Conservation (phyloP, 2,888 invertebrate species). For the Cryptocephalus primarius region DNA sequence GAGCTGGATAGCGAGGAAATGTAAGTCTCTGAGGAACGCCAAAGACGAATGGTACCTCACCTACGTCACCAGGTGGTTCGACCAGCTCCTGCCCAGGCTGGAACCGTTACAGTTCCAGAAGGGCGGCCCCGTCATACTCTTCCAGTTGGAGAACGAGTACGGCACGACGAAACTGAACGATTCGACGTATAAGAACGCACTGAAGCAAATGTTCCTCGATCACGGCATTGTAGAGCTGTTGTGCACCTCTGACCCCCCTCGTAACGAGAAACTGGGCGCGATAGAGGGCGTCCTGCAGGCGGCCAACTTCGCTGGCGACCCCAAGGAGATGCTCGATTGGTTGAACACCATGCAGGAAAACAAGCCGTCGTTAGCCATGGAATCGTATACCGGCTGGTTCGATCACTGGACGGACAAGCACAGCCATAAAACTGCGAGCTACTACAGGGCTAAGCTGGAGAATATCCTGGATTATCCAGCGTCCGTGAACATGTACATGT, state of each 20-base stretch:
- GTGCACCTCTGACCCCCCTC: slow-evolving; percentile 41
- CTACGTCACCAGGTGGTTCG: slow-evolving; percentile 24
- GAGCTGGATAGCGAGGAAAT: slow-evolving; percentile 29
- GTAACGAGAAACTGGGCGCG: slow-evolving; percentile 15
- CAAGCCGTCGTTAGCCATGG: slow-evolving; percentile 46
- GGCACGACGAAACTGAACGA: slow-evolving; percentile 49
- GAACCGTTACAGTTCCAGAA: slow-evolving; percentile 48
- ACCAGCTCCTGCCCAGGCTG: slow-evolving; percentile 39
- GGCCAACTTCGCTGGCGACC: slow-evolving; percentile 40
- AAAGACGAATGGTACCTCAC: slow-evolving; percentile 2
- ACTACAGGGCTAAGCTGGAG: slow-evolving; percentile 21
- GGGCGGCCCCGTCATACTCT: slow-evolving; percentile 78
- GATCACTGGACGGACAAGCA: slow-evolving; percentile 43
- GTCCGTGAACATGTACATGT: slow-evolving; percentile 82
- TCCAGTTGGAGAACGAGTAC: slow-evolving; percentile 90
- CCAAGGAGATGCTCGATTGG: slow-evolving; percentile 32
- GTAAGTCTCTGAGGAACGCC: slow-evolving; percentile 2
- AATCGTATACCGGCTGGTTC: slow-evolving; percentile 53
- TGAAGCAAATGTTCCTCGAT: slow-evolving; percentile 31
- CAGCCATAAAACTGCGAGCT: slow-evolving; percentile 18
- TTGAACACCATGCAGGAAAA: slow-evolving; percentile 39
- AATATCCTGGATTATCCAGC: slow-evolving; percentile 27
- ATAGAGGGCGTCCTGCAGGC: slow-evolving; percentile 33
- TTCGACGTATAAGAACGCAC: slow-evolving; percentile 32
- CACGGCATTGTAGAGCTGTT: slow-evolving; percentile 37